Conservation (phyloP, 2,888 invertebrate genomes). For the Tortrix viridana region DNA sequence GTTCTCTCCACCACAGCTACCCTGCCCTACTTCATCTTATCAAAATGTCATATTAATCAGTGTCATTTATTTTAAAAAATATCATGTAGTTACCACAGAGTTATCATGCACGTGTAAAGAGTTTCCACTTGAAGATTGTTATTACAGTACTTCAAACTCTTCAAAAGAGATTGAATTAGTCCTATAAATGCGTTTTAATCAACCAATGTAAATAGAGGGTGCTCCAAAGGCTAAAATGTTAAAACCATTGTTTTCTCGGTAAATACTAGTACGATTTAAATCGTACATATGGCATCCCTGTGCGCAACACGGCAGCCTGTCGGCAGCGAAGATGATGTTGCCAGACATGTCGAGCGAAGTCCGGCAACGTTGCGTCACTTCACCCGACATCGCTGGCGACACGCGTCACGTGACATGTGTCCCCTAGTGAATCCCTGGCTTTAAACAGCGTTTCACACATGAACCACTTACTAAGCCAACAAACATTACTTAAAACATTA, state of each 20-base stretch:
- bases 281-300: too few relatives aligned
- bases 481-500: not conserved
- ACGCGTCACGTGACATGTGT: too few relatives aligned
- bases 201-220: constrained; percentile 1
- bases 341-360: too few relatives aligned
- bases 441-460: too few relatives aligned
- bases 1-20: too few relatives aligned
- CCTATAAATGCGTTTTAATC: not conserved
- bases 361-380: too few relatives aligned
- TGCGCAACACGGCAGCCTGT: too few relatives aligned
- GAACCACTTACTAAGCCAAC: not conserved
- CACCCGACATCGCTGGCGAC: too few relatives aligned
- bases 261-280: too few relatives aligned
- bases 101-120: not conserved
- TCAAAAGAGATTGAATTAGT: constrained; percentile 2
- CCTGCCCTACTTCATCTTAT: too few relatives aligned
- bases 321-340: too few relatives aligned
- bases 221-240: not conserved
- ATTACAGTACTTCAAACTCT: constrained; percentile 1
- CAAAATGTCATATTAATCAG: not conserved
- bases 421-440: too few relatives aligned
- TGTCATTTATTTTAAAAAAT: constrained; percentile 2
- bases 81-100: not conserved
- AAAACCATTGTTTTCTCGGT: not conserved
- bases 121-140: constrained; percentile 1